Evolutionary conservation across 2,797 vertebrate genomes (phyloP), one percentile per base, ranked within the genome.

Genomic region (Paguma larvata): DNA sequence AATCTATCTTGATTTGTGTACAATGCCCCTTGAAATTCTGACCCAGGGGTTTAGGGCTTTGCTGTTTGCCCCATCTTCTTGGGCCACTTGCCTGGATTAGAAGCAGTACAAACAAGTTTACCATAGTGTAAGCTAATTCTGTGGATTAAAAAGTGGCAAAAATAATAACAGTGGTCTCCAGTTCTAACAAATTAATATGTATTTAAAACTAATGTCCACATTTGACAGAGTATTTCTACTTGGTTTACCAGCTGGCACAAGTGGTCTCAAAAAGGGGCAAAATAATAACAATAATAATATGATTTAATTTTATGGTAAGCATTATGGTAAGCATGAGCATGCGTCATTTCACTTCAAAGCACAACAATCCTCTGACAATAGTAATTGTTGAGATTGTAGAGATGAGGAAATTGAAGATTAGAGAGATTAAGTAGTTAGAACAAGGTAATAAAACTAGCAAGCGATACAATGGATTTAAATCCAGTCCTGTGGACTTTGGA

Each of bases 191-290:
- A 85, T 67, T 78, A 78, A 41, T 44, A 77, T 14, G 10, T 56
- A 46, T 85, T 85, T 85, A 85, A 93, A 85, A 68, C 38, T 44
- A 78, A 78, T n/a, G 46, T 85, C 21, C 30, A 85, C 48, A 85
- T 93, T 78, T 62, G 27, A 82, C 51, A 72, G 13, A 23, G n/a
- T 32, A 63, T 63, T 93, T 88, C 53, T 63, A 62, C 34, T 62
- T 72, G 85, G 18, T 19, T 72, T 73, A 88, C 16, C 32, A 87
- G 84, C 51, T 38, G 30, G 18, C 51, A 68, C 79, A 63, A 59
- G 32, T 48, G 75, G 67, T n/a, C 51, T 62, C 32, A 32, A 78
- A 41, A 84, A 38, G 23, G 16, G 10, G 79, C 13, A 84, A 63
- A 92, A 51, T 84, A 92, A 41, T 73, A 84, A n/a, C 30, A 70